Evolutionary conservation across 2,113 vertebrate species (phyloP), one percentile per base, ranked within the genome.

Genomic region (Eleginops maclovinus): DNA sequence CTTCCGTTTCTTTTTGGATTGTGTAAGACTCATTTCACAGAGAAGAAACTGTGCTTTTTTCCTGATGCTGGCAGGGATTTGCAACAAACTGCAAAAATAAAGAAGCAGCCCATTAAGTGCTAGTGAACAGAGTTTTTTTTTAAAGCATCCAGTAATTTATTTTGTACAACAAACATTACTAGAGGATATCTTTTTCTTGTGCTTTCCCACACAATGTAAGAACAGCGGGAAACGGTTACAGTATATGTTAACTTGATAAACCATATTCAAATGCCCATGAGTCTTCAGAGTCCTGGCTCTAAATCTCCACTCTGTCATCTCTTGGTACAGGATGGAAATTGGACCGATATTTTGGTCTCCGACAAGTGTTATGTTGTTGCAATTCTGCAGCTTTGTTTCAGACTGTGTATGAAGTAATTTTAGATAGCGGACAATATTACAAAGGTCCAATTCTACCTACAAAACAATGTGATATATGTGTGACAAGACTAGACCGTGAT

Each of bases 11-110:
- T 58, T 54, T 74, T 59, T 73, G 69, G 73, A 82, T 73, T 41
- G 71, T 73, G 64, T 67, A 58, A 79, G 66, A 64, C 76, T 76
- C 50, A 84, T 74, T 80, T 87, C 56, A 82, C 26, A 3, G 40
- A 65, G 65, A 72, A 66, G 24, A 49, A 31, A 67, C 60, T 61
- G 28, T 49, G 40, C 24, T n/a, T 26, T 49, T 58, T 19, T 31
- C 1, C 46, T 55, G 50, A 51, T 1, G 83, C 87, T 79, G 85
- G 73, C 82, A 77, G 64, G 43, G 60, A 89, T 76, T 84, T 87
- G 70, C 64, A 87, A 80, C 22, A 79, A 21, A 54, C 40, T 72
- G 82, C 71, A 87, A 78, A 31, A 72, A 78, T 1, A 28, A 79
- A 77, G 51, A 61, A 46, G 47, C 36, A 44, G 11, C 58, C 22